Evolutionary conservation across 2,888 invertebrate species (phyloP).

Genomic region (Drosophila trichaetosa): DNA sequence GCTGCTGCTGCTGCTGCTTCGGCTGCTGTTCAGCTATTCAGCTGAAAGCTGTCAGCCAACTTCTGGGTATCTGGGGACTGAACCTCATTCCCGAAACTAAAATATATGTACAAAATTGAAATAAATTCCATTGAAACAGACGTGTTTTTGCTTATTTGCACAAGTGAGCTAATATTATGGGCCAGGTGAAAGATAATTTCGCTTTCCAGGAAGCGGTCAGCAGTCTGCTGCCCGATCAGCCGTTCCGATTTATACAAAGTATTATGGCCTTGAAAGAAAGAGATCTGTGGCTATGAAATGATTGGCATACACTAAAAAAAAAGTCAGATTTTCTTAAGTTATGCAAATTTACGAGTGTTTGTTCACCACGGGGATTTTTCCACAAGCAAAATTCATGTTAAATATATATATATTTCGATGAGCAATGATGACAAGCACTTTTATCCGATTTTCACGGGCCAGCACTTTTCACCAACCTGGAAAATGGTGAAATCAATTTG

Average conservation of each 20-base stretch:
- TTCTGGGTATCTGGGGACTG: slow-evolving; percentile 25
- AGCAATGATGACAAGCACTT: slow-evolving; percentile 60
- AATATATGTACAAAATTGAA: not conserved
- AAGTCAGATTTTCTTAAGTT: slow-evolving; percentile 7
- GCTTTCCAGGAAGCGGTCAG: slow-evolving; percentile 60
- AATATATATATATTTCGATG: slow-evolving; percentile 54
- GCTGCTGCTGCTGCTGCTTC: slow-evolving; percentile 16
- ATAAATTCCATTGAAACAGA: slow-evolving; percentile 58
- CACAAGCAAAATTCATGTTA: slow-evolving; percentile 40
- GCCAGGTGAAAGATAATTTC: slow-evolving; percentile 44
- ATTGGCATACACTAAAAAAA: slow-evolving; percentile 30
- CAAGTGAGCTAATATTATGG: slow-evolving; percentile 41
- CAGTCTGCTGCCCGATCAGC: slow-evolving; percentile 16
- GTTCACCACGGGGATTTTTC: slow-evolving; percentile 41
- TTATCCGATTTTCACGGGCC: not conserved
- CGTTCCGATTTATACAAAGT: slow-evolving; percentile 42
- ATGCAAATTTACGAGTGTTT: slow-evolving; percentile 49
- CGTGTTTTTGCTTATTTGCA: slow-evolving; percentile 40
- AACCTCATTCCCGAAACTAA: slow-evolving; percentile 28
- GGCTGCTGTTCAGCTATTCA: slow-evolving; percentile 22
- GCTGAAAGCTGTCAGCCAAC: slow-evolving; percentile 43
- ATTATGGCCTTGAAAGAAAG: slow-evolving; percentile 49
- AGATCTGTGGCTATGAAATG: slow-evolving; percentile 37
- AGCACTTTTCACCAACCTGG: not conserved
- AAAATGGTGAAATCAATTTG: slow-evolving; percentile 44